Evolutionary conservation across 2,888 invertebrate species (phyloP), one percentile per base, ranked within the genome.

Genomic region (Acheta domesticus): DNA sequence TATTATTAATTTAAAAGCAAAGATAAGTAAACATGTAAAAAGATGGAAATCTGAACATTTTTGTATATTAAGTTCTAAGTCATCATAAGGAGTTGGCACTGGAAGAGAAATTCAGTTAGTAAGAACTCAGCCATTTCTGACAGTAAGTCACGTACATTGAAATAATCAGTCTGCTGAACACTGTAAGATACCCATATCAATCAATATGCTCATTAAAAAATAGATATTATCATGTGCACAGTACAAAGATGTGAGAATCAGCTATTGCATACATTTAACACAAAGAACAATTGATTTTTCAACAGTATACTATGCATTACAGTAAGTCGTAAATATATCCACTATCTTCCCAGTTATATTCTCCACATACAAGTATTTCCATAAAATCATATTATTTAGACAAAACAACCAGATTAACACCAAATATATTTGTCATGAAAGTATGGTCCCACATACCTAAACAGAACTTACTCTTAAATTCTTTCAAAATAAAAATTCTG

Each of bases 181-280:
- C 62, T 62, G 36, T 36, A 36, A 36, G 36, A 62, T 62, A 62
- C n/a, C 62, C 62, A 62, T n/a, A 19, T 62, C n/a, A n/a, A 19
- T 62, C 14, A 62, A 62, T n/a, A 62, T 62, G 62, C n/a, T 62
- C 62, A 62, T 14, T 62, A 62, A 62, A 62, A 62, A 62, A 62
- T 62, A 62, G 62, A 62, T 62, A 62, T 62, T n/a, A 62, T 62
- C n/a, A n/a, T 62, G 62, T 62, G n/a, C 62, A 62, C 62, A 62
- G 62, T 62, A 62, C n/a, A 62, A 62, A 62, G 62, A n/a, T 62
- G n/a, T 62, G 62, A 62, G 62, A 62, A 62, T 62, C 14, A 62
- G 62, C 62, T 62, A 62, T 62, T 62, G 62, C 62, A 62, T 19
- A 62, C 62, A 62, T n/a, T 19, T 62, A 62, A 62, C 11, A 62